These are phyloP conservation scores for Ailurus styani DNA, from an alignment of 2,113 vertebrate species.

Conservation along the genomic window DNA sequence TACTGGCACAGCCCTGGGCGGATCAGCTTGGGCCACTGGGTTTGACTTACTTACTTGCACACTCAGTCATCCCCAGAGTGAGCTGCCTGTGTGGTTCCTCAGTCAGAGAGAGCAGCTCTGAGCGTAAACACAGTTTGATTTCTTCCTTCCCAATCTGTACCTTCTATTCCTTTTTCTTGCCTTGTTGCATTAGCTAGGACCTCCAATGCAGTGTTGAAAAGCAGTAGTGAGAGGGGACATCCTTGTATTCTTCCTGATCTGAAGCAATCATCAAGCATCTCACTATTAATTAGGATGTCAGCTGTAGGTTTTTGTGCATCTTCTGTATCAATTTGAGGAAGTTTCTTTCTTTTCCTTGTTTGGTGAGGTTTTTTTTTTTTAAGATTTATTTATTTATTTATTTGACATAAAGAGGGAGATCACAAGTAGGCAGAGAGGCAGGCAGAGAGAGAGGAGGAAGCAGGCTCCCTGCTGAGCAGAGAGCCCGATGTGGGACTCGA, in stretches of 20 bases:
- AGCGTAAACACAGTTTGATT: not conserved
- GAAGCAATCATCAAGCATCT: not conserved
- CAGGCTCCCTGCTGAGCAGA: too few species aligned
- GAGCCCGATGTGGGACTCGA: too few species aligned
- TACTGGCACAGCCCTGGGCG: not conserved
- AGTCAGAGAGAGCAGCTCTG: not conserved
- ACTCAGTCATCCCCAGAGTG: not conserved
- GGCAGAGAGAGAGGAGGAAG: too few species aligned
- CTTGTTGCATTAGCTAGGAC: not conserved
- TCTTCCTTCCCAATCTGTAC: not conserved
- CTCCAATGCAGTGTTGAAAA: not conserved
- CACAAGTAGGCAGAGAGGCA: too few species aligned
- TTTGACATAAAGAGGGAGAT: too few species aligned
- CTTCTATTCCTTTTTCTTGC: not conserved
- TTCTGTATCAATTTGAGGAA: not conserved
- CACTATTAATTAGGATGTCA: not conserved
- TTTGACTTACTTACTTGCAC: not conserved
- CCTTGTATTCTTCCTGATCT: not conserved
- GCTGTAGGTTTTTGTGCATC: not conserved
- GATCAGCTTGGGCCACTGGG: not conserved
- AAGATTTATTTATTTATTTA: too few species aligned
- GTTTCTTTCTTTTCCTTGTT: not conserved
- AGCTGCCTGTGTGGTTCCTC: not conserved
- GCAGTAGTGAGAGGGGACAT: not conserved
- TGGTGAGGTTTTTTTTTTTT: too few species aligned